A percentile compares a stretch with the other conserved stretches of the same genome.
These are phyloP conservation scores for Conus betulinus DNA, from an alignment of 1,140 invertebrate species.

Conservation along the genomic window DNA sequence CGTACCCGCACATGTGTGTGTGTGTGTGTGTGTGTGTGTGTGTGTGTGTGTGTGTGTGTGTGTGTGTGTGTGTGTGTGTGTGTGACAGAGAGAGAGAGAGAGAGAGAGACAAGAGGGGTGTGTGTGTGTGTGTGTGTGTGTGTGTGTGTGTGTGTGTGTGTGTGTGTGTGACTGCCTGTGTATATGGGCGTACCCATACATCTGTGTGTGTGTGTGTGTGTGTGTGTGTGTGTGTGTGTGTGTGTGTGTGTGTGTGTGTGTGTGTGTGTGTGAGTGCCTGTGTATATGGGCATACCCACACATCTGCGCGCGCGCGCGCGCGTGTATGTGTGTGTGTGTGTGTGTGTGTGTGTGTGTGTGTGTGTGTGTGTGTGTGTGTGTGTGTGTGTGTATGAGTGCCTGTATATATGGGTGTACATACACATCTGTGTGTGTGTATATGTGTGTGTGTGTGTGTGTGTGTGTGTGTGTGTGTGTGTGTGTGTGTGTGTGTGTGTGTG, in stretches of 20 bases:
- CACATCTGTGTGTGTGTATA: too few relatives aligned
- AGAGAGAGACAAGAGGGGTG: too few relatives aligned
- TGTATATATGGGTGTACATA: too few relatives aligned
- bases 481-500: background rate
- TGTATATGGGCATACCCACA: background rate
- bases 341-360: too few relatives aligned
- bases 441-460: too few relatives aligned
- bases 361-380: too few relatives aligned
- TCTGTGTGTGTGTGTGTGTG: background rate
- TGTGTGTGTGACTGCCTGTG: background rate
- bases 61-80: background rate
- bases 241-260: background rate
- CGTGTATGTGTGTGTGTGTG: background rate
- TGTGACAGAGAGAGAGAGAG: too few relatives aligned
- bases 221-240: background rate
- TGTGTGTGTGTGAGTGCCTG: background rate
- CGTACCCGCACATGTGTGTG: background rate
- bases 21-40: background rate
- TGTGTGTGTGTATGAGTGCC: too few relatives aligned
- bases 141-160: background rate
- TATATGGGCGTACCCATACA: background rate
- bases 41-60: background rate
- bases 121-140: background rate
- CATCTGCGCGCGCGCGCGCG: background rate
- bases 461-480: too few relatives aligned